A percentile compares a stretch with the other conserved stretches of the same genome.
These are phyloP conservation scores for Lateolabrax maculatus DNA, from an alignment of 2,797 vertebrate genomes.

Conservation along the genomic window DNA sequence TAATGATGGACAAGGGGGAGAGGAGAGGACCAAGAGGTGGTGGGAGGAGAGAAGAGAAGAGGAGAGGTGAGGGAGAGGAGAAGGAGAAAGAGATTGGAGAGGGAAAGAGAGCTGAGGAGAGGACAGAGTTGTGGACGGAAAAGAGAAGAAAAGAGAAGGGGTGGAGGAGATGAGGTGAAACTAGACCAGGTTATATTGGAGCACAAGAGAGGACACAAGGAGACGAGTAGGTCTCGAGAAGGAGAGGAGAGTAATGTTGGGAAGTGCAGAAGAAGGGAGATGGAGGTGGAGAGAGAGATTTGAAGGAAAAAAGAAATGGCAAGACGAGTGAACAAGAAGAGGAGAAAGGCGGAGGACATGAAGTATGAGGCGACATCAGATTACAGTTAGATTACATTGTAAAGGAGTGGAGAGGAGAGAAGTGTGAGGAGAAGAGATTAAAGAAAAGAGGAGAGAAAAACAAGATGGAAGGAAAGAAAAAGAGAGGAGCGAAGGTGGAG, in stretches of 20 bases:
- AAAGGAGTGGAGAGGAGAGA: background rate
- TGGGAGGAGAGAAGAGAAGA: background rate
- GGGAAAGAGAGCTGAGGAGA: background rate
- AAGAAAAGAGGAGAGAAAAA: background rate
- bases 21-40: background rate
- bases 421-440: background rate
- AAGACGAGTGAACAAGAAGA: no score
- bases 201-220: background rate
- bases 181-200: background rate
- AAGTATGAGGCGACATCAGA: background rate
- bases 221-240: no score
- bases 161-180: background rate
- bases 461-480: constrained; percentile 14
- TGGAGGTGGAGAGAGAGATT: background rate
- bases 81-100: background rate
- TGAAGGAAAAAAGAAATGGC: no score
- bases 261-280: background rate
- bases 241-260: background rate
- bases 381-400: background rate
- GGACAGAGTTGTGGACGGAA: background rate
- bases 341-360: background rate
- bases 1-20: constrained; percentile 24
- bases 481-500: background rate
- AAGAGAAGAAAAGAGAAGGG: background rate
- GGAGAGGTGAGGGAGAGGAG: background rate